Conservation (phyloP, 2,888 invertebrate genomes). For the Parnassius orleans region DNA sequence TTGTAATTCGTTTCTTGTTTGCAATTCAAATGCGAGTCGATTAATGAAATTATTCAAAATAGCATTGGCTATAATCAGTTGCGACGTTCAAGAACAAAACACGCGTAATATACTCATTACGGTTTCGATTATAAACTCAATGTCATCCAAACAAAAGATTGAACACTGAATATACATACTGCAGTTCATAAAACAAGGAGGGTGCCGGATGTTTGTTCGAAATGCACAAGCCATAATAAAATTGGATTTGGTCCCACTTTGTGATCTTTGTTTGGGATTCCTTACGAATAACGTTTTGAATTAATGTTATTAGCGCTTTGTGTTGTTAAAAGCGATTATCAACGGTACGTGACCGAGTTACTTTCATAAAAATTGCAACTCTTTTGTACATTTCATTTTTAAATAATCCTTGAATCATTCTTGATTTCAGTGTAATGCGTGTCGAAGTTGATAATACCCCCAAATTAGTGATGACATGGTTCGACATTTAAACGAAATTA, state of each 20-base stretch:
- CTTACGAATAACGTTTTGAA: conserved; percentile 26
- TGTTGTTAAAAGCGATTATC: conserved; percentile 9
- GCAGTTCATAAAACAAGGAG: conserved; percentile 53
- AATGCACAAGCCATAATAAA: conserved; percentile 58
- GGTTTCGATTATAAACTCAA: conserved; percentile 35
- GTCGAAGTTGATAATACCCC: conserved; percentile 19
- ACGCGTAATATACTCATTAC: conserved; percentile 22
- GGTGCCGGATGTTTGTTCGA: conserved; percentile 62
- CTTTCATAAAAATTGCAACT: neutral
- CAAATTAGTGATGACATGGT: conserved; percentile 9
- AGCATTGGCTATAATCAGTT: conserved; percentile 12
- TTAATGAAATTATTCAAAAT: conserved; percentile 18
- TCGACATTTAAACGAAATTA: conserved; percentile 8
- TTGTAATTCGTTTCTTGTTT: conserved; percentile 11
- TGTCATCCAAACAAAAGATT: conserved; percentile 40
- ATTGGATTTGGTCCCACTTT: conserved; percentile 50
- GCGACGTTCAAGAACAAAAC: conserved; percentile 5
- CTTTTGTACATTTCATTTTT: neutral
- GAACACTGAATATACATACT: conserved; percentile 49
- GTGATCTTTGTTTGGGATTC: conserved; percentile 46
- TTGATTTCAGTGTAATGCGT: conserved; percentile 12
- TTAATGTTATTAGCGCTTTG: conserved; percentile 26
- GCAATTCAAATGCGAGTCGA: conserved; percentile 14
- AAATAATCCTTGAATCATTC: no score
- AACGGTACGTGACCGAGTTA: conserved; percentile 7